Evolutionary conservation across 2,113 vertebrate species (phyloP).

Genomic region (Morone saxatilis): DNA sequence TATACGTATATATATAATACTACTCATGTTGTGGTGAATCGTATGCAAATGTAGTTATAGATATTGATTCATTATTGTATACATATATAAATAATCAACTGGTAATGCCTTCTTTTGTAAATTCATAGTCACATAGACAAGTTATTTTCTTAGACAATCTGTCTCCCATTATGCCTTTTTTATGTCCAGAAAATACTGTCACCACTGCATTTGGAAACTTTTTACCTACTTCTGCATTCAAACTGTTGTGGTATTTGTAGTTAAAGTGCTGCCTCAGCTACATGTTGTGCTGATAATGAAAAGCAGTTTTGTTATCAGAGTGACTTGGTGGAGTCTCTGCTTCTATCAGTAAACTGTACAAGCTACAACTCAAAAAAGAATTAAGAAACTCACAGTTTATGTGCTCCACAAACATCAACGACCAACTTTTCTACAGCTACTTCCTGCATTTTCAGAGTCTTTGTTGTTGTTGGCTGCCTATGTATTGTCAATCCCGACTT

Average conservation of each 20-base stretch:
- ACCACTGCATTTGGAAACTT: background rate
- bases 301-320: constrained; percentile 50
- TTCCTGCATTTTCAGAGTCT: constrained; percentile 27
- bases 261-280: constrained; percentile 41
- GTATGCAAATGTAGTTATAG: background rate
- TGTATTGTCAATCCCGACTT: constrained; percentile 26
- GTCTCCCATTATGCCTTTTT: background rate
- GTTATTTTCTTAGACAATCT: background rate
- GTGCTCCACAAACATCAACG: constrained; percentile 28
- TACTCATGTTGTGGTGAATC: background rate
- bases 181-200: background rate
- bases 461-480: constrained; percentile 42
- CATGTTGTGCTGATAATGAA: constrained; percentile 49
- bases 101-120: background rate
- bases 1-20: too few relatives aligned
- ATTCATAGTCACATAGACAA: background rate
- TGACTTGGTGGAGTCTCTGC: constrained; percentile 8
- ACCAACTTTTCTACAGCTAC: constrained; percentile 30
- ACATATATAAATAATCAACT: background rate
- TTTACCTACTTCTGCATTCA: background rate
- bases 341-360: constrained; percentile 47
- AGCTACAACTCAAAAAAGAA: constrained; percentile 18
- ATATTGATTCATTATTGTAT: background rate
- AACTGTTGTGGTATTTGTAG: constrained; percentile 14
- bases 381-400: constrained; percentile 31